phyloP scores from a whole-genome alignment of 2,113 vertebrate species.

The Sardina pilchardus region DNA sequence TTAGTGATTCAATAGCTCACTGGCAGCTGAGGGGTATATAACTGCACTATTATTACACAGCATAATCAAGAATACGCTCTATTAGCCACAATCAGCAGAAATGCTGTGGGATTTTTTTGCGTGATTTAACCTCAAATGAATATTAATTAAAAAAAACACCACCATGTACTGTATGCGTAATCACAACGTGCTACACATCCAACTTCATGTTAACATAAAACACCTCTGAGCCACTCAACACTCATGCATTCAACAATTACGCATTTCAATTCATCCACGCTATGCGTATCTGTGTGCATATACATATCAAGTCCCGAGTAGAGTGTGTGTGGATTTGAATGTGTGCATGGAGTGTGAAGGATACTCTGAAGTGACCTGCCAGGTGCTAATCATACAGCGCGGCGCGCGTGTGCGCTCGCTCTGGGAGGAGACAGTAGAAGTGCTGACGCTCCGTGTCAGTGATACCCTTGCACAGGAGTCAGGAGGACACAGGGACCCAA shows the following conservation, averaged over 20 bases:
- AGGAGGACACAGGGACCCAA: conserved; percentile 68
- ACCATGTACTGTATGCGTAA: not conserved
- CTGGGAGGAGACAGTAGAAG: conserved; percentile 71
- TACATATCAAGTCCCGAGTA: too few species aligned
- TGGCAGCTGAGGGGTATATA: not conserved
- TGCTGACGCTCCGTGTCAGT: conserved; percentile 73
- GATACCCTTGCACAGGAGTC: conserved; percentile 62
- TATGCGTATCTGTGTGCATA: not conserved
- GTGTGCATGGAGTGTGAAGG: conserved; percentile 21
- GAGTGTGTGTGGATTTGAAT: conserved; percentile 24
- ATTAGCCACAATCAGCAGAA: not conserved
- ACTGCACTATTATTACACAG: not conserved
- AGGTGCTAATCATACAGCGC: conserved; percentile 60
- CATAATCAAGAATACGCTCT: not conserved
- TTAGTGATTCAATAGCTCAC: not conserved
- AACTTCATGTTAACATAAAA: not conserved
- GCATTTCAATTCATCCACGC: too few species aligned
- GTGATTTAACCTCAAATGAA: not conserved
- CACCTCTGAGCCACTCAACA: too few species aligned
- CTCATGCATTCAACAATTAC: too few species aligned
- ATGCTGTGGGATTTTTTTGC: not conserved
- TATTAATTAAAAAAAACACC: too few species aligned
- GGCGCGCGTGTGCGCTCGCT: too few species aligned
- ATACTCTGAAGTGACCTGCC: conserved; percentile 18
- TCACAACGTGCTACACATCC: not conserved